phyloP scores from a whole-genome alignment of 2,888 invertebrate species.

The Masnerella sp. region DNA sequence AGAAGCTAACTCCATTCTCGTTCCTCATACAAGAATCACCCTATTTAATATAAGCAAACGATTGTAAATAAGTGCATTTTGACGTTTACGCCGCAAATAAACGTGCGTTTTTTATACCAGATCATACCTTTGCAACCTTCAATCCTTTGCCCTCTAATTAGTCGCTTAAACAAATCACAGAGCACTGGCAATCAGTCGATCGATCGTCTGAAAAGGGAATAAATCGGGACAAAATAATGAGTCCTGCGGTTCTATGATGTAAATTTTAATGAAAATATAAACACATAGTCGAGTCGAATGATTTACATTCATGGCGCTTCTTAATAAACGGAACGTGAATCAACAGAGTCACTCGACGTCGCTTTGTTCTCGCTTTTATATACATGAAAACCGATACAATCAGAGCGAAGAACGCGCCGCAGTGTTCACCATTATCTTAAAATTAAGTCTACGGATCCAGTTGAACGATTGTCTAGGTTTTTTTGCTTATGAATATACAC shows the following conservation, averaged over 20 bases:
- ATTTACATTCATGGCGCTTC: conserved; percentile 35
- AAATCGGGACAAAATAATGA: conserved; percentile 1
- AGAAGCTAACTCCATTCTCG: conserved; percentile 9
- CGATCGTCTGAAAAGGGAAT: background rate
- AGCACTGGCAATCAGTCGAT: background rate
- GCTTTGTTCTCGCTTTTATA: conserved; percentile 7
- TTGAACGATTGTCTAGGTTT: conserved; percentile 36
- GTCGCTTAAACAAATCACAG: background rate
- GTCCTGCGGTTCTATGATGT: conserved; percentile 31
- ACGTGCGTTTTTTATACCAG: conserved; percentile 21
- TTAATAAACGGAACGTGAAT: conserved; percentile 23
- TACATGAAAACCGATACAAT: conserved; percentile 22
- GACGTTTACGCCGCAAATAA: conserved; percentile 39
- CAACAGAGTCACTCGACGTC: conserved; percentile 10
- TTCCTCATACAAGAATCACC: conserved; percentile 29
- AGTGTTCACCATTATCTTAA: conserved; percentile 11
- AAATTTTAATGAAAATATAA: conserved; percentile 54
- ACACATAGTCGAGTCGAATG: conserved; percentile 45
- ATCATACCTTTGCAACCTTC: too few species aligned
- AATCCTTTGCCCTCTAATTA: too few species aligned
- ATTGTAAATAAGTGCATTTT: conserved; percentile 49
- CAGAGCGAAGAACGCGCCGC: conserved; percentile 12
- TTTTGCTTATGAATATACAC: too few species aligned
- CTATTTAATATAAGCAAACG: conserved; percentile 41
- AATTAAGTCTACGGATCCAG: conserved; percentile 22